Evolutionary conservation across 2,797 vertebrate genomes (phyloP), one percentile per base, ranked within the genome.

Genomic region (Gymnoscopelus braueri): DNA sequence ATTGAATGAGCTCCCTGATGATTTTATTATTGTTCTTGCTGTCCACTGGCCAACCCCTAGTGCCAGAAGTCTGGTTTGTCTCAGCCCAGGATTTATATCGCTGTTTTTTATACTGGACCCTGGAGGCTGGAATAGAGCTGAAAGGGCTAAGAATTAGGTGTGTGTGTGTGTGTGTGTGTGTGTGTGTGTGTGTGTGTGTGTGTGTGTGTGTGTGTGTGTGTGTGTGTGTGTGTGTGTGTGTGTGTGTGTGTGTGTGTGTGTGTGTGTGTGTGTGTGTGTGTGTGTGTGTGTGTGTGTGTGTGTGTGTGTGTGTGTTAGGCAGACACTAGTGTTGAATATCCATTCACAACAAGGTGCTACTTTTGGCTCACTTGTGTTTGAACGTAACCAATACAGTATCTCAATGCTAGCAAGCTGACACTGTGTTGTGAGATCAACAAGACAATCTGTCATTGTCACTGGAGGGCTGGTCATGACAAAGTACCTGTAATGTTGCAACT

Each of bases 391-490:
- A 44, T 44, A 44, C 39, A 44, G 39, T 44, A 44, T 44, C 9
- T 44, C 39, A 44, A 44, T 44, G 44, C 64, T 79, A 65, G 53
- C 70, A 67, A 66, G 39, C 63, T 58, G 14, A 75, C 48, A 2
- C 50, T 0, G 14, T 78, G 75, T 70, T 64, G 50, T 1, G 52
- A 63, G 63, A 65, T 44, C 50, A 80, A 78, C 65, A 75, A 69
- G 60, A 51, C 2, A 63, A 78, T 77, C 69, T 74, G 64, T 76
- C 79, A 29, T 61, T 52, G 51, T 69, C 67, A 44, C 14, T 70
- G 67, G 48, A 48, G 47, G 15, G 32, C 29, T 47, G 64, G 12
- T 50, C 32, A 54, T 71, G 74, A 66, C 60, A 29, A 75, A 64
- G 53, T 24, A 32, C 49, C 3, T 11, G 65, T 29, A 4, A 23